A percentile compares a stretch with the other conserved stretches of the same genome.
Evolutionary conservation across 2,113 vertebrate genomes (phyloP).

Genomic region (Plotosus lineatus): DNA sequence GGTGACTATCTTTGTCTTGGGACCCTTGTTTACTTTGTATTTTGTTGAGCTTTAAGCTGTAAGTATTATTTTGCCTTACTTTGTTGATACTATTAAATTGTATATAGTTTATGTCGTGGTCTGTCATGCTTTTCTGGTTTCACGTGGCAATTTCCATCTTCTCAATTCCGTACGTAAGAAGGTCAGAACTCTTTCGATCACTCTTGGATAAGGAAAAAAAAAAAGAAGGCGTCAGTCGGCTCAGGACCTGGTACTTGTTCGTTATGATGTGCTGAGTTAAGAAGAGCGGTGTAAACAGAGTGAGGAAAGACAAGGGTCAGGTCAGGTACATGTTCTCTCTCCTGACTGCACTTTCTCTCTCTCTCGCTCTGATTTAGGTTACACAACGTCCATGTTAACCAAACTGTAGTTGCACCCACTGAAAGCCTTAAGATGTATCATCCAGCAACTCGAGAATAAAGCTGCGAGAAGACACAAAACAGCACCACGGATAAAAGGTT

Average conservation of each 20-base stretch:
- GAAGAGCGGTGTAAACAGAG: conserved; percentile 8
- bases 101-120: no score
- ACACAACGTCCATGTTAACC: no score
- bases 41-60: no score
- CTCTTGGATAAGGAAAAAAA: neutral
- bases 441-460: neutral
- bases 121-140: no score
- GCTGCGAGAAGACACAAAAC: neutral
- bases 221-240: conserved; percentile 2
- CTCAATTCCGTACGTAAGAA: no score
- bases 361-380: neutral
- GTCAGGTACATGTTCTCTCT: neutral
- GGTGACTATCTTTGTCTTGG: no score
- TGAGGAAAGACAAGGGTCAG: conserved; percentile 23
- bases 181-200: neutral
- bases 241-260: conserved; percentile 1
- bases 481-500: neutral
- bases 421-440: neutral
- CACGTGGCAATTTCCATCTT: no score
- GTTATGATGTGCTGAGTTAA: conserved; percentile 3
- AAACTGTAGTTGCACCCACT: neutral
- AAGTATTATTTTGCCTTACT: no score
- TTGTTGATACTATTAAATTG: no score
- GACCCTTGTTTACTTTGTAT: no score
- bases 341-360: neutral